phyloP scores from a whole-genome alignment of 1,140 invertebrate species.

The Lordiphosa stackelbergi region DNA sequence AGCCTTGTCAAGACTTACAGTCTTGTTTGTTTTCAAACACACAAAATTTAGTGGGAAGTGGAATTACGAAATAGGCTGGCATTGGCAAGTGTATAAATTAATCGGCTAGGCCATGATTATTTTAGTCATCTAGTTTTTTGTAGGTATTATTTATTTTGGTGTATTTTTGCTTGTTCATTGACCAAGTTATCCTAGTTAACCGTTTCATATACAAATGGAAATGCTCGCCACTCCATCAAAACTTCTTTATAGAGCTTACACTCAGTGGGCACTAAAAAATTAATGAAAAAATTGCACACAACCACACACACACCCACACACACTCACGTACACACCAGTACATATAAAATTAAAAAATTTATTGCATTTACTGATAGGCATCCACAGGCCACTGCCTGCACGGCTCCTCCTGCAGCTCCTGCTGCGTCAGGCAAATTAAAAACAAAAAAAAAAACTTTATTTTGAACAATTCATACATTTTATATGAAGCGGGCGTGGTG shows the following conservation, averaged over 20 bases:
- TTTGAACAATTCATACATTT: constrained; percentile 71
- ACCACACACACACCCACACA: constrained; percentile 9
- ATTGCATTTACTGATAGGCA: constrained; percentile 68
- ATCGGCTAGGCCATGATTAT: no score
- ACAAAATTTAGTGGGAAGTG: no score
- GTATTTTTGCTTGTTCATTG: no score
- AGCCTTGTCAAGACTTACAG: no score
- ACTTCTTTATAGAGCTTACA: constrained; percentile 8
- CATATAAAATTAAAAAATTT: constrained; percentile 72
- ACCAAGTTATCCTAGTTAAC: no score
- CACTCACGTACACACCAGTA: constrained; percentile 1
- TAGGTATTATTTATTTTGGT: no score
- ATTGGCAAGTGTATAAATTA: no score
- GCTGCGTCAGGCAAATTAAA: constrained; percentile 51
- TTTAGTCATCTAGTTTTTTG: no score
- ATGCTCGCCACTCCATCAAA: no score
- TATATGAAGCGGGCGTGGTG: constrained; percentile 45
- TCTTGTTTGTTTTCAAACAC: no score
- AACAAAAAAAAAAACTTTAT: constrained; percentile 45
- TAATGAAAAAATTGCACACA: constrained; percentile 60
- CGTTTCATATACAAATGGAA: no score
- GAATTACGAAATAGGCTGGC: no score
- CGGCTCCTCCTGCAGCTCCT: constrained; percentile 1
- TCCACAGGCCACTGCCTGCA: constrained; percentile 36
- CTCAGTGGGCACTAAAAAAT: constrained; percentile 61